Evolutionary conservation across 2,888 invertebrate genomes (phyloP).

Genomic region (Vanessa cardui): DNA sequence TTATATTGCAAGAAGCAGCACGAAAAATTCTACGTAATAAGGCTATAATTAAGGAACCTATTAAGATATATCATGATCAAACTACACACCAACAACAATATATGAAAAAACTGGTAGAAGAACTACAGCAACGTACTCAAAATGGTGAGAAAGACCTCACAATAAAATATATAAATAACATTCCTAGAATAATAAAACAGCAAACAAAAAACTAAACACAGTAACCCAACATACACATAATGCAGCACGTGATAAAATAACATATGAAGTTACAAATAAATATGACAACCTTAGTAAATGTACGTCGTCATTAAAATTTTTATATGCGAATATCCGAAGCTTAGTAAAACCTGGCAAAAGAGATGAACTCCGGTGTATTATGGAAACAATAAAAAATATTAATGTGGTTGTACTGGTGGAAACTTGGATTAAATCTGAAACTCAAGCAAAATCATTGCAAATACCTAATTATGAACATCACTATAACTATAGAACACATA

Average conservation of each 20-base stretch:
- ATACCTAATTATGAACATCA: constrained; percentile 3
- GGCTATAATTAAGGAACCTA: constrained; percentile 10
- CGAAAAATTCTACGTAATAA: constrained; percentile 9
- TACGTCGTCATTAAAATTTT: constrained; percentile 1
- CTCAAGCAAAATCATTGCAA: constrained; percentile 1
- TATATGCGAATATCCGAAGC: constrained; percentile 16
- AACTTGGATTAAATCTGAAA: constrained; percentile 4
- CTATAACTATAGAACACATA: constrained; percentile 3
- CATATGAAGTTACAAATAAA: background rate
- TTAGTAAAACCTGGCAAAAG: constrained; percentile 17
- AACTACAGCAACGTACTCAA: background rate
- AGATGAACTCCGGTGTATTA: constrained; percentile 13
- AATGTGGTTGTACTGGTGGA: background rate
- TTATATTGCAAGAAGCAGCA: constrained; percentile 8
- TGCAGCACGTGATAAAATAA: background rate
- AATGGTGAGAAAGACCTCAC: constrained; percentile 5
- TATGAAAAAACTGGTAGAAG: constrained; percentile 3
- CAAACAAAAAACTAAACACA: constrained; percentile 2
- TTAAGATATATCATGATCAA: constrained; percentile 9
- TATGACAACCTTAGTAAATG: background rate
- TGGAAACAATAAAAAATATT: background rate
- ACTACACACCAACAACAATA: constrained; percentile 6
- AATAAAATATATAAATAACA: constrained; percentile 10
- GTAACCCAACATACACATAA: background rate
- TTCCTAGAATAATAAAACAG: background rate